Base-by-base conservation (phyloP, 2,797 vertebrate species). In the Gymnocypris eckloni region DNA sequence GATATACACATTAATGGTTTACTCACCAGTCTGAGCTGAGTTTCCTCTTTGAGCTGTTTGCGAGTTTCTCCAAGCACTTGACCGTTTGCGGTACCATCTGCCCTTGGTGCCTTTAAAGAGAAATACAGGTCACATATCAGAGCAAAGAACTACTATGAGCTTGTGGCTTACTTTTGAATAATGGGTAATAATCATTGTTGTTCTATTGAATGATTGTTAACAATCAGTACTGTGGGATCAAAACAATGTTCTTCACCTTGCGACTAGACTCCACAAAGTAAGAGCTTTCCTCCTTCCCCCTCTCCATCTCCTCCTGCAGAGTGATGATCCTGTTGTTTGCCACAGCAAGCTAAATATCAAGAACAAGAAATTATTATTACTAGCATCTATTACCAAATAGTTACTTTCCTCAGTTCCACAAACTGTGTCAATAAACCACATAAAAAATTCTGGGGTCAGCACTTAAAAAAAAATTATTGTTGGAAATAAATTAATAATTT, bases 321-420 rank as follows among this genome's bases (percentile, higher is more conserved):
- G 98, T 98, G 92, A 99, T 98, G 92, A 99, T 98, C 93, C 98
- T 94, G 92, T 99, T 99, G 91, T 99, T 99, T 69, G 98, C 98
- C 79, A 99, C 98, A 0, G 98, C 98, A 39, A 99, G 97, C 98
- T 99, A 90, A 0, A 2, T 69, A 22, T 61, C 9, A 41, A 50
- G n/a, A 41, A 43, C 33, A 39, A 4, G 8, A 39, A 69, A 39
- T 39, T 0, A 66, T 33, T 66, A 67, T 39, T 20, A 18, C 16
- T 67, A 69, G 16, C 33, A 69, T 59, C 9, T 59, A n/a, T 37
- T 69, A 33, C 9, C 33, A 67, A 4, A 18, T 37, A 37, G 28
- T 37, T 67, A 67, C 18, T 56, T 56, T 8, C 22, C 20, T n/a
- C 2, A 22, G 33, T 33, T 8, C 28, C 13, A 67, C 15, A 18